Evolutionary conservation across 1,140 invertebrate species (phyloP), one percentile per base, ranked within the genome.

Genomic region (Drosophila melanica): DNA sequence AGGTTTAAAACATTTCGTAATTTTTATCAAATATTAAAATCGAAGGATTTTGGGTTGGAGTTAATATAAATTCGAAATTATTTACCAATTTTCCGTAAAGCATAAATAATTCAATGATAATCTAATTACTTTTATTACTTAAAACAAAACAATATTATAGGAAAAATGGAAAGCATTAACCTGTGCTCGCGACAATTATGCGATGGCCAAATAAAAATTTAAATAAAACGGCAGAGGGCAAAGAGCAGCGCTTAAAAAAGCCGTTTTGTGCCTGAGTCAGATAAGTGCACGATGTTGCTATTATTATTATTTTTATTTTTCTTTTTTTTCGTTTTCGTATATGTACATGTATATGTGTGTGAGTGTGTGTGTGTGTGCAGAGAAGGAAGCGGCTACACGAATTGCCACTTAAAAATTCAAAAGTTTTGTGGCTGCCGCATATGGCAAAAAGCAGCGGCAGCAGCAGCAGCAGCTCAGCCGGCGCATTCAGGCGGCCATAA

Each of bases 341-440:
- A 33, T 53, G 23, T 45, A 11, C 16, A 5, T 37, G n/a, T 45
- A 9, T 57, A 35, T 37, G 27, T 60, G 54, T 54, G 33, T 60
- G n/a, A n/a, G 48, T 68, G 57, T 69, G 51, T 74, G 50, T 70
- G 66, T 44, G 37, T 18, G 14, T 12, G 39, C 37, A 30, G 42
- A 64, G 62, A 69, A 84, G 77, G 81, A 79, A 72, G 80, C 72
- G 72, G 71, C 70, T 81, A 90, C 85, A 86, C 81, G 81, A 85
- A 81, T 81, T 90, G 86, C 86, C 86, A 90, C 85, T 90, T 90
- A 90, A 90, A 90, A 90, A 90, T 90, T 90, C 86, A 90, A 90
- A 81, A 90, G 81, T 87, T 89, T 79, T 87, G 84, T 67, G 84
- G 82, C 72, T 75, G 75, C 41, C 82, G 82, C 81, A 85, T 85